Percentiles rank a stretch among this genome's conserved stretches.
Conservation (phyloP, 2,797 vertebrate genomes). For the Sebastes melanostomus region DNA sequence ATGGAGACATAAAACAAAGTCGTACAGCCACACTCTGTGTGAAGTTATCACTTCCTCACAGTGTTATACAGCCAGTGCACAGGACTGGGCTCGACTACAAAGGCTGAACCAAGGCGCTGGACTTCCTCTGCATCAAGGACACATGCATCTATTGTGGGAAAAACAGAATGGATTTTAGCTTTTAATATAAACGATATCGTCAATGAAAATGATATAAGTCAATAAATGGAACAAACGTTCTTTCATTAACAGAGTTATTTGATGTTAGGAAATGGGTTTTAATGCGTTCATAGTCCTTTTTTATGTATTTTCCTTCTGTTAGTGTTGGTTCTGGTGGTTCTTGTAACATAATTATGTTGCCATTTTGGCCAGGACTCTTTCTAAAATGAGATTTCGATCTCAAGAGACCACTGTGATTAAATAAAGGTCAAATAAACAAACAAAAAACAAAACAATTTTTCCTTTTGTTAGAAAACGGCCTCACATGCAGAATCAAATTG, state of each 20-base stretch:
- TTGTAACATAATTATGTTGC: slow-evolving; percentile 34
- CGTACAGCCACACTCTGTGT: slow-evolving; percentile 34
- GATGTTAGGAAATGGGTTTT: background rate
- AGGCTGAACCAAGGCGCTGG: slow-evolving; percentile 11
- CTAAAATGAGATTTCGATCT: slow-evolving; percentile 52
- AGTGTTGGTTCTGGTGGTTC: slow-evolving; percentile 1
- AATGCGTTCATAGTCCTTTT: background rate
- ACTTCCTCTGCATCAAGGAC: slow-evolving; percentile 33
- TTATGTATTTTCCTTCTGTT: background rate
- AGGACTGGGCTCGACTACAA: slow-evolving; percentile 37
- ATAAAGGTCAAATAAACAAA: slow-evolving; percentile 48
- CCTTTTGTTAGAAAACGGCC: background rate
- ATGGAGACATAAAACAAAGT: slow-evolving; percentile 66
- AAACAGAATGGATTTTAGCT: background rate
- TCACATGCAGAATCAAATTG: background rate
- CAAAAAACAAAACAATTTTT: background rate
- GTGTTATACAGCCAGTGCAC: slow-evolving; percentile 12
- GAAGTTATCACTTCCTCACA: slow-evolving; percentile 60
- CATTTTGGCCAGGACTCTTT: slow-evolving; percentile 10
- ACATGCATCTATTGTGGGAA: background rate
- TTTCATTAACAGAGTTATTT: background rate
- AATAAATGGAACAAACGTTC: background rate
- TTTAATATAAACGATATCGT: background rate
- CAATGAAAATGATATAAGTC: background rate
- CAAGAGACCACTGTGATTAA: slow-evolving; percentile 17